A percentile compares a stretch with the other conserved stretches of the same genome.
Conservation (phyloP, 2,888 invertebrate species). For the Congeria kusceri region DNA sequence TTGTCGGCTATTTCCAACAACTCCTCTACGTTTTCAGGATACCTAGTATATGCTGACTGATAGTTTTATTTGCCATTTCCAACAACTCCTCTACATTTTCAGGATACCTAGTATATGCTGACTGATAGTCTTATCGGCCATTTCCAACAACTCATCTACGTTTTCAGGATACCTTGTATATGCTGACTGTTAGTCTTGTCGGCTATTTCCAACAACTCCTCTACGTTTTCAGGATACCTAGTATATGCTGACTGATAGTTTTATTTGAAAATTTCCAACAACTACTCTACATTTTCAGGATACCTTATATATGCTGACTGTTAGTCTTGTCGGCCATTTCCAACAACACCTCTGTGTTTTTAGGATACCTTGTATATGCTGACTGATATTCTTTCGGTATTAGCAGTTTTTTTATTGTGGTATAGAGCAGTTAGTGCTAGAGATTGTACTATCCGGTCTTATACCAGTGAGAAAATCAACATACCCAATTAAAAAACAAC, state of each 20-base stretch:
- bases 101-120: conserved; percentile 81
- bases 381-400: conserved; percentile 64
- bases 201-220: neutral
- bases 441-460: no score
- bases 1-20: conserved; percentile 1
- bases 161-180: conserved; percentile 83
- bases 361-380: neutral
- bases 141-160: conserved; percentile 83
- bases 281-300: neutral
- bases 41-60: conserved; percentile 41
- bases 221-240: neutral
- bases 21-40: neutral
- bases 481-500: no score
- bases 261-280: conserved; percentile 46
- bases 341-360: neutral
- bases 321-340: conserved; percentile 66
- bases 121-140: conserved; percentile 77
- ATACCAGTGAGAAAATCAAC: no score
- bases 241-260: conserved; percentile 49
- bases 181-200: conserved; percentile 70
- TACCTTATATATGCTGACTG: neutral
- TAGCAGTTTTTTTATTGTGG: no score
- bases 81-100: conserved; percentile 84
- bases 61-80: conserved; percentile 81
- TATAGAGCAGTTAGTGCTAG: no score